phyloP scores from a whole-genome alignment of 2,797 vertebrate species.

The Acanthurus tractus region DNA sequence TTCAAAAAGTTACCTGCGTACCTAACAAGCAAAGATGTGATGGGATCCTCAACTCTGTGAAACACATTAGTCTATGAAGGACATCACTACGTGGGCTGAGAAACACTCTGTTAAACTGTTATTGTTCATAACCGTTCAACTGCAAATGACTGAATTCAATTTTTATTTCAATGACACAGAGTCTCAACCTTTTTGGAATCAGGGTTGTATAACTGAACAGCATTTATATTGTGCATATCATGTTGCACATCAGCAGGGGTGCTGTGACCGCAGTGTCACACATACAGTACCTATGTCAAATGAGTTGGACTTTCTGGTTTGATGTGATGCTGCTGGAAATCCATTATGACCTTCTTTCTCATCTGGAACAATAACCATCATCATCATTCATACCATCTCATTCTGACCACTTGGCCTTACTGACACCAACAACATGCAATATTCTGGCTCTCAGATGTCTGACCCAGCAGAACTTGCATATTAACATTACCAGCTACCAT shows the following conservation, averaged over 20 bases:
- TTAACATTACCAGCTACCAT: neutral
- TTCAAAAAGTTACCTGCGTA: too few species aligned
- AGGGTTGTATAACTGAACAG: neutral
- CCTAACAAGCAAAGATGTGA: too few species aligned
- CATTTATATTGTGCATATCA: slow-evolving; percentile 21
- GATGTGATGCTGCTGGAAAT: slow-evolving; percentile 82
- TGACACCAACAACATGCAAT: neutral
- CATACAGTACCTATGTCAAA: slow-evolving; percentile 86
- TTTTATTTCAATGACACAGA: too few species aligned
- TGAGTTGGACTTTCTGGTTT: slow-evolving; percentile 88
- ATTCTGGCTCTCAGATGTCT: neutral
- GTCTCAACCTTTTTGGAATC: too few species aligned
- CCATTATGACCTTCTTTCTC: slow-evolving; percentile 73
- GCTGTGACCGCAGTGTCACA: slow-evolving; percentile 10
- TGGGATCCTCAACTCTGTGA: too few species aligned
- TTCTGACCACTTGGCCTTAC: neutral
- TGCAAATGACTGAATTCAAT: too few species aligned
- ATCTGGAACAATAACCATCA: slow-evolving; percentile 60
- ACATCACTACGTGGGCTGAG: too few species aligned
- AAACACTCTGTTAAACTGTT: too few species aligned
- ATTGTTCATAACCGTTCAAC: too few species aligned
- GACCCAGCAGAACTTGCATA: neutral
- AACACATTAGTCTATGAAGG: too few species aligned
- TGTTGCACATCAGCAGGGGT: slow-evolving; percentile 7
- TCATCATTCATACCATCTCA: slow-evolving; percentile 8